A percentile compares a stretch with the other conserved stretches of the same genome.
These are phyloP conservation scores for Hyalella azteca DNA, from an alignment of 2,888 invertebrate species.

Conservation along the genomic window DNA sequence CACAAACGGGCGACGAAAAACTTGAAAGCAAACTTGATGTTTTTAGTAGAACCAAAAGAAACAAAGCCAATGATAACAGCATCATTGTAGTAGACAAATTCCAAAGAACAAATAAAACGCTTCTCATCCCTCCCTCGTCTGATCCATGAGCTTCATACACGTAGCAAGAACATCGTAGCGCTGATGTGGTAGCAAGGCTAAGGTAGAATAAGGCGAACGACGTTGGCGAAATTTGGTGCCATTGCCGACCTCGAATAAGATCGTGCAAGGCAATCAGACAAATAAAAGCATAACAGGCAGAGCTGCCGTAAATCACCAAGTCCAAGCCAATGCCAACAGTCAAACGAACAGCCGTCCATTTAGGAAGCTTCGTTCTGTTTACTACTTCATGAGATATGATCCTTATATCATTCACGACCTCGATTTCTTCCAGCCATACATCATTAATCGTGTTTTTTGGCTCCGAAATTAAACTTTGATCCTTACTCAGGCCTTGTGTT, in stretches of 20 bases:
- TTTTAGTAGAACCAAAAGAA: neutral
- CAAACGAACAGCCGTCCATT: neutral
- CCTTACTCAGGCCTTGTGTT: too few relatives aligned
- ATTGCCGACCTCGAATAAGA: neutral
- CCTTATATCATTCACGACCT: neutral
- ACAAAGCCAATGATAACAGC: neutral
- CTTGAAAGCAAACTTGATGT: neutral
- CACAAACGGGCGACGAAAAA: neutral
- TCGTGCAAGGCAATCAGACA: neutral
- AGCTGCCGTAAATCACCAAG: neutral
- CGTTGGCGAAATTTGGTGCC: slow-evolving; percentile 3
- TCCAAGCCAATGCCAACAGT: neutral
- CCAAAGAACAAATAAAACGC: neutral
- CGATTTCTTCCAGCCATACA: neutral
- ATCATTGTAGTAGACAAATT: neutral
- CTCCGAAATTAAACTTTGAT: neutral
- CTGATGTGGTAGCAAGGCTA: neutral
- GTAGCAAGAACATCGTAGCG: neutral
- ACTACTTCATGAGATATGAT: neutral
- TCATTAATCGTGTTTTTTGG: neutral
- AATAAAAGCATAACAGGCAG: neutral
- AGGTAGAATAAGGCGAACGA: slow-evolving; percentile 16
- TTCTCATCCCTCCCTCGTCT: too few relatives aligned
- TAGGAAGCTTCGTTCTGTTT: neutral
- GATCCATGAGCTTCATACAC: neutral